phyloP scores from a whole-genome alignment of 2,797 vertebrate species.

The Eulemur albifrons region DNA sequence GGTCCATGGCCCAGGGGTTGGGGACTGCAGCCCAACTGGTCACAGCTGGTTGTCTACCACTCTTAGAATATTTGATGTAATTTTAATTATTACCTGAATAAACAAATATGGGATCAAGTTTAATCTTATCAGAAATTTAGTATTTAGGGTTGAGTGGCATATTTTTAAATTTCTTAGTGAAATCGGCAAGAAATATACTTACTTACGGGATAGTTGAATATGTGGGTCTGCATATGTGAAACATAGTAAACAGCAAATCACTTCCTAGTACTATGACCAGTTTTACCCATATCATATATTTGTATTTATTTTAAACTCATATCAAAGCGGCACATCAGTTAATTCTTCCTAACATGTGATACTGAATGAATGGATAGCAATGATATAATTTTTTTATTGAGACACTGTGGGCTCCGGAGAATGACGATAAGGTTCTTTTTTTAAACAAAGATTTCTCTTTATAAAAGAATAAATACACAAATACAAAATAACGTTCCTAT shows the following conservation, averaged over 20 bases:
- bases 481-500: not conserved
- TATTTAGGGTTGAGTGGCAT: not conserved
- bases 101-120: not conserved
- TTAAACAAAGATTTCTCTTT: not conserved
- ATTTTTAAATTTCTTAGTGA: not conserved
- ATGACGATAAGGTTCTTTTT: not conserved
- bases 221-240: not conserved
- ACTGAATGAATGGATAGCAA: not conserved
- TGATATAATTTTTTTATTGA: not conserved
- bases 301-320: not conserved
- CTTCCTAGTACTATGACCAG: not conserved
- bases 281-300: not conserved
- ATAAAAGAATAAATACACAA: not conserved
- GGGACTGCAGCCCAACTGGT: not conserved
- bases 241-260: not conserved
- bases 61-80: not conserved
- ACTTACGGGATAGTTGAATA: not conserved
- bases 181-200: not conserved
- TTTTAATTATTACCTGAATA: not conserved
- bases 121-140: not conserved
- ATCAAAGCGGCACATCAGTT: not conserved
- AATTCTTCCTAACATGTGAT: not conserved
- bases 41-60: not conserved
- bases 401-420: not conserved
- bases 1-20: too few relatives aligned